These are phyloP conservation scores for Nothocercus julius DNA, from an alignment of 2,113 vertebrate genomes.

Conservation along the genomic window DNA sequence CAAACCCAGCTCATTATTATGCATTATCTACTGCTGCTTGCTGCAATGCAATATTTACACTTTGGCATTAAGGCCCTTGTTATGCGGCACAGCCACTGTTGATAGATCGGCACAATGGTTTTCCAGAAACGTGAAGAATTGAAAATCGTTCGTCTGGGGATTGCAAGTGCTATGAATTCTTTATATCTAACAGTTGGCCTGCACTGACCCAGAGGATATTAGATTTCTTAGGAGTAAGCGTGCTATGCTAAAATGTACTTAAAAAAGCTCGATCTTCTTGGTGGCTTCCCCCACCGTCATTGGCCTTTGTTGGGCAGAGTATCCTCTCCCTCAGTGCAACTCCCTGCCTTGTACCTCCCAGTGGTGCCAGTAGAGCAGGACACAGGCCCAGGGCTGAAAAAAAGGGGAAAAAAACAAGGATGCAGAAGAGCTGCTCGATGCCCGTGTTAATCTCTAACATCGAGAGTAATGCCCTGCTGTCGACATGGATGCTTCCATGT, in stretches of 20 bases:
- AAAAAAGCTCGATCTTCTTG: constrained; percentile 30
- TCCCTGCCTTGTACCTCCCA: not conserved
- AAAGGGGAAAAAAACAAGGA: not conserved
- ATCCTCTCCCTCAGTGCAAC: constrained; percentile 39
- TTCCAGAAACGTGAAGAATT: constrained; percentile 67
- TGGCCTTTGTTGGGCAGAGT: constrained; percentile 41
- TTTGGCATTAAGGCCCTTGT: constrained; percentile 66
- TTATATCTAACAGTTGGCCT: constrained; percentile 74
- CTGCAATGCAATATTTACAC: constrained; percentile 73
- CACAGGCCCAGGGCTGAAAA: not conserved
- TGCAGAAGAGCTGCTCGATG: not conserved
- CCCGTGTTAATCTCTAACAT: not conserved
- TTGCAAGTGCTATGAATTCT: constrained; percentile 71
- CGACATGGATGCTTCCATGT: not conserved
- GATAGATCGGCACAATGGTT: constrained; percentile 45
- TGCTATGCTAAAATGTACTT: constrained; percentile 57
- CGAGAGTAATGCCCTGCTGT: not conserved
- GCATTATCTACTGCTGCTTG: constrained; percentile 61
- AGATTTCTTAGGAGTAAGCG: constrained; percentile 71
- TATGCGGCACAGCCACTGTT: constrained; percentile 35
- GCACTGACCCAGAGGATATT: constrained; percentile 75
- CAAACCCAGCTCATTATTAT: constrained; percentile 62
- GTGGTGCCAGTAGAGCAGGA: not conserved
- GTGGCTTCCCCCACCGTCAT: not conserved
- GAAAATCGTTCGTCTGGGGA: constrained; percentile 70